A percentile compares a stretch with the other conserved stretches of the same genome.
These are phyloP conservation scores for Cotesia chilonis DNA, from an alignment of 1,140 invertebrate genomes.

Conservation along the genomic window DNA sequence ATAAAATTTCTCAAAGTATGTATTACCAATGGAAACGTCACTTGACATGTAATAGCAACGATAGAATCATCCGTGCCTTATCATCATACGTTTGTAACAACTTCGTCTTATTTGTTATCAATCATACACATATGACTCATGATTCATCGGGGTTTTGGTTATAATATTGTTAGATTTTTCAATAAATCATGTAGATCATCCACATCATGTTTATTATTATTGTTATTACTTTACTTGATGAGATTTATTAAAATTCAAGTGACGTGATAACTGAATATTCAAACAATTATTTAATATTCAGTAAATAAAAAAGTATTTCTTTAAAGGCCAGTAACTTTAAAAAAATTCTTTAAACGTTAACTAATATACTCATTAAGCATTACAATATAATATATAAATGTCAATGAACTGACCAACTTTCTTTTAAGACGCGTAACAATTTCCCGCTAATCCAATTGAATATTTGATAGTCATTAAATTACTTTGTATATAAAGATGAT, in stretches of 20 bases:
- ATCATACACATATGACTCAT: background rate
- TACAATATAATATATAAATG: background rate
- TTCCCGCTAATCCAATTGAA: background rate
- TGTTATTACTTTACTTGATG: no score
- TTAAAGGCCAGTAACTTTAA: background rate
- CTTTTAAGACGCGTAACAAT: slow-evolving; percentile 5
- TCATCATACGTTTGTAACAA: slow-evolving; percentile 4
- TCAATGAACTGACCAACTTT: slow-evolving; percentile 10
- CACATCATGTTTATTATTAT: background rate
- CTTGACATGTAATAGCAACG: background rate
- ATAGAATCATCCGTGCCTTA: slow-evolving; percentile 4
- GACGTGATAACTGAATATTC: no score
- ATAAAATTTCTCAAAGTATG: background rate
- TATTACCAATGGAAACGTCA: background rate
- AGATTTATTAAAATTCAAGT: no score
- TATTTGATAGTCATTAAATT: background rate
- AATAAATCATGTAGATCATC: background rate
- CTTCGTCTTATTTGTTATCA: slow-evolving; percentile 5
- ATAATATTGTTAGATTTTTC: background rate
- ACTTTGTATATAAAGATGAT: no score
- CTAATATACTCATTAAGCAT: slow-evolving; percentile 1
- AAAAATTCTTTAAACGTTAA: background rate
- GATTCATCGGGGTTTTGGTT: background rate
- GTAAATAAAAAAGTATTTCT: background rate
- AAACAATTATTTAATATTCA: no score